Evolutionary conservation across 2,888 invertebrate species (phyloP), one percentile per base, ranked within the genome.

Genomic region (Malachius bipustulatus): DNA sequence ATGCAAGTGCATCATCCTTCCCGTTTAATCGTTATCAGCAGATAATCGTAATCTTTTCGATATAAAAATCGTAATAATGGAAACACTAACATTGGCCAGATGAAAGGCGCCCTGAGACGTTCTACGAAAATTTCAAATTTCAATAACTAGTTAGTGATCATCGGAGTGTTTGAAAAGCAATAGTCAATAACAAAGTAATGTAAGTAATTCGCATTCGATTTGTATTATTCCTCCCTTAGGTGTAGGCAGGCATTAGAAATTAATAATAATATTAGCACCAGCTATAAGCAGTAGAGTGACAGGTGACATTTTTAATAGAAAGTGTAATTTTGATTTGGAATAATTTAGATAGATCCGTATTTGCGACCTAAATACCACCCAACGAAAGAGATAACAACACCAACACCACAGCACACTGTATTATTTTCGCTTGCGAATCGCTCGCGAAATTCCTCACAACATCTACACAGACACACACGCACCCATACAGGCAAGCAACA

Each of bases 301-400:
- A 53, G 51, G 43, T 54, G 52, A 54, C 51, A 56, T 57, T 55
- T 54, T 19, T 6, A 55, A 45, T 56, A 58, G 58, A 58, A 58
- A 58, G 58, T 56, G 49, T 47, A 47, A 47, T 49, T 52, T 52
- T 49, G 46, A 48, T 49, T 54, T 44, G n/a, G n/a, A n/a, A n/a
- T n/a, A n/a, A n/a, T n/a, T n/a, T n/a, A n/a, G n/a, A n/a, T n/a
- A 56, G 51, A 55, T 58, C 57, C 56, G 56, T 59, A 56, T 57
- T 58, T 57, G 54, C 58, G 59, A 60, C 60, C 60, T 55, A 57
- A 57, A 58, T 57, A 50, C 57, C 55, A n/a, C n/a, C n/a, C n/a
- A 50, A 42, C 45, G 46, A 47, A 45, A 43, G 45, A 47, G 46
- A 49, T 48, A 48, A 51, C n/a, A n/a, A n/a, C n/a, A n/a, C n/a